These are phyloP conservation scores for Callyntrura guangdongensis DNA, from an alignment of 2,888 invertebrate genomes.

Conservation along the genomic window DNA sequence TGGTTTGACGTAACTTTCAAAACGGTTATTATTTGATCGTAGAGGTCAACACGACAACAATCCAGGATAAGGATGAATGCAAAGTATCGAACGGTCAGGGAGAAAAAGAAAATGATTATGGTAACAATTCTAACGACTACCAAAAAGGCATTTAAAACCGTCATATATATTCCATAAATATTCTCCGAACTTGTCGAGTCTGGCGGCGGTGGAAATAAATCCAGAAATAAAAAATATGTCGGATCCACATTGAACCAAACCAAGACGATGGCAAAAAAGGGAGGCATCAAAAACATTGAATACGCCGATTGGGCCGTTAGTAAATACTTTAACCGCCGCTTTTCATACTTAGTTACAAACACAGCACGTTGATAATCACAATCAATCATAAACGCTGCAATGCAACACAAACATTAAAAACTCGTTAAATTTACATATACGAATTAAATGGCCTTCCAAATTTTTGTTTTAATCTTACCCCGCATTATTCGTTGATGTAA, in stretches of 20 bases:
- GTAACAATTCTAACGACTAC: neutral
- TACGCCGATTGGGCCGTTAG: neutral
- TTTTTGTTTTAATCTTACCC: neutral
- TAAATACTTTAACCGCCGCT: neutral
- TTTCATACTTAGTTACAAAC: neutral
- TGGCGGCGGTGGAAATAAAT: neutral
- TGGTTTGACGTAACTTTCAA: neutral
- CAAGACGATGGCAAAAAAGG: neutral
- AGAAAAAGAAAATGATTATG: neutral
- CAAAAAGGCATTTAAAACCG: no score
- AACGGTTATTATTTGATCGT: neutral
- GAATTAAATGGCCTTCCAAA: no score
- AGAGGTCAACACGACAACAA: slow-evolving; percentile 3
- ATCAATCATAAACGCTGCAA: neutral
- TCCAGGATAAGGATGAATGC: neutral
- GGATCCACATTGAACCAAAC: neutral
- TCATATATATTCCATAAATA: no score
- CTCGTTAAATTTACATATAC: no score
- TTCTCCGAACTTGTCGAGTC: no score
- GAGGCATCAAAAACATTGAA: neutral
- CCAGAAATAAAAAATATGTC: neutral
- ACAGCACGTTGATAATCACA: neutral
- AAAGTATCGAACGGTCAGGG: neutral
- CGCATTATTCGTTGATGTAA: neutral
- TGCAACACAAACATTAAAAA: no score